phyloP scores from a whole-genome alignment of 1,140 invertebrate species.

The Gerris buenoi region DNA sequence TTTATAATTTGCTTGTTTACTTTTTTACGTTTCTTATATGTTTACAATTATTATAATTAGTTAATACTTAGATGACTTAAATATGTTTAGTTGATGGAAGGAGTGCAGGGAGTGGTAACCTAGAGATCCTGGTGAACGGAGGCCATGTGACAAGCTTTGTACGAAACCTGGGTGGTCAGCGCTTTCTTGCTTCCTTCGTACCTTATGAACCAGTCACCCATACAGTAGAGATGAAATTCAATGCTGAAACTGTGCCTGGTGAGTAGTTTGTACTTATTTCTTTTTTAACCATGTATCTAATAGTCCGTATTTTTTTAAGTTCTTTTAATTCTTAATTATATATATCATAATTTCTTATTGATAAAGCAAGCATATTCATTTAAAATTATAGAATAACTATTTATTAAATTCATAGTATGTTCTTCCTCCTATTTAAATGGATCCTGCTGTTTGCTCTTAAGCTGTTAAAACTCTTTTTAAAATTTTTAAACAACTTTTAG shows the following conservation, averaged over 20 bases:
- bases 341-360: not conserved
- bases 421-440: too few species aligned
- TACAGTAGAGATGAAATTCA: slow-evolving; percentile 89
- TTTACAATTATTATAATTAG: too few species aligned
- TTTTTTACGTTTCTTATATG: too few species aligned
- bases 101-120: slow-evolving; percentile 83
- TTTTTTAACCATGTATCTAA: slow-evolving; percentile 2
- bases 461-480: too few species aligned
- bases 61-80: too few species aligned
- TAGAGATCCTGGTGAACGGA: slow-evolving; percentile 92
- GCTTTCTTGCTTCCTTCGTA: slow-evolving; percentile 79
- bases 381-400: too few species aligned
- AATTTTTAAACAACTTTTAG: too few species aligned
- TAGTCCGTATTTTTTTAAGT: not conserved
- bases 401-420: too few species aligned
- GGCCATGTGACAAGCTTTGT: slow-evolving; percentile 89
- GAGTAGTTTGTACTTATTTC: slow-evolving; percentile 32
- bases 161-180: slow-evolving; percentile 74
- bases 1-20: too few species aligned
- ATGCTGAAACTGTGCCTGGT: slow-evolving; percentile 83
- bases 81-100: slow-evolving; percentile 74
- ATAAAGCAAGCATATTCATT: too few species aligned
- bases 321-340: not conserved
- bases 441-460: too few species aligned
- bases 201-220: slow-evolving; percentile 72